These are phyloP conservation scores for Sebastes oblongus DNA, from an alignment of 2,797 vertebrate genomes.

Conservation along the genomic window DNA sequence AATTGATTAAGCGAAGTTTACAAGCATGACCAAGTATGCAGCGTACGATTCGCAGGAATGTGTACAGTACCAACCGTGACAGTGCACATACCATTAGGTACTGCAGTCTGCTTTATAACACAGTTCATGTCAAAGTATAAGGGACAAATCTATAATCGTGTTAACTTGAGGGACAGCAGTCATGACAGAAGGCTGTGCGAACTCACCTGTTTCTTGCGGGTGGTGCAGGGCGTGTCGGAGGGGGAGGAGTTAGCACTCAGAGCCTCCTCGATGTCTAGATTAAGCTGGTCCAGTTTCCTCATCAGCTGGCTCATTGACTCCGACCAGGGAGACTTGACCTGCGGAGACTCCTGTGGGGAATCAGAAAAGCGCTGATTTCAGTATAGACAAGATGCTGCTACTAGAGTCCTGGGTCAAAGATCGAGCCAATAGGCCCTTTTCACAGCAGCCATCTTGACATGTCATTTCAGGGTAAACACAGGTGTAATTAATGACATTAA, in stretches of 20 bases:
- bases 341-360: slow-evolving; percentile 69
- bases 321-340: slow-evolving; percentile 82
- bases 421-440: not conserved
- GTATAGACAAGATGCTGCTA: not conserved
- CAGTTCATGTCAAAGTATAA: not conserved
- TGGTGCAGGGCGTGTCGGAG: slow-evolving; percentile 78
- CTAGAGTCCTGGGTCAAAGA: not conserved
- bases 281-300: slow-evolving; percentile 88
- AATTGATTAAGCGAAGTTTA: slow-evolving; percentile 70
- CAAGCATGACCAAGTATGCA: slow-evolving; percentile 74
- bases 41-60: slow-evolving; percentile 61
- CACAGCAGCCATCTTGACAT: too few relatives aligned
- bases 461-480: too few relatives aligned
- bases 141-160: not conserved
- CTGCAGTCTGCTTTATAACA: slow-evolving; percentile 2
- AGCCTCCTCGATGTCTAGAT: slow-evolving; percentile 90
- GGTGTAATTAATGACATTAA: too few relatives aligned
- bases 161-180: not conserved
- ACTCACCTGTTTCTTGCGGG: slow-evolving; percentile 80
- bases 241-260: slow-evolving; percentile 85
- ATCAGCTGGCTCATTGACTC: slow-evolving; percentile 88
- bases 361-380: slow-evolving; percentile 21
- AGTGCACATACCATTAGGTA: slow-evolving; percentile 31
- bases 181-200: slow-evolving; percentile 16
- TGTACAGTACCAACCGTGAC: slow-evolving; percentile 51